phyloP scores from a whole-genome alignment of 2,888 invertebrate species.

The Cremastinae sp. region DNA sequence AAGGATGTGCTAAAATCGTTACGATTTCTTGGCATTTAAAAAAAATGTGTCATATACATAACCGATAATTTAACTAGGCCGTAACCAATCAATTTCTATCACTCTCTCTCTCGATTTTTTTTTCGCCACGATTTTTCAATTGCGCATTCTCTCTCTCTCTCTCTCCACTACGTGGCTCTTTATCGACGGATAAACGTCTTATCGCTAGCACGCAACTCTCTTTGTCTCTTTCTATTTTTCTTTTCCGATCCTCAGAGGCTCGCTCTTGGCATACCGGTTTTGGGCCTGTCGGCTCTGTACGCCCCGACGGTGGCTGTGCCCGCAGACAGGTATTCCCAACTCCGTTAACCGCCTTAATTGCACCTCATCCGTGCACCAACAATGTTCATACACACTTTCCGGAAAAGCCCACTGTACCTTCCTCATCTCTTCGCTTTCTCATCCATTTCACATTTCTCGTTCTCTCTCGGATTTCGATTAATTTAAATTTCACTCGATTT shows the following conservation, averaged over 20 bases:
- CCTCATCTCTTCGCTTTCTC: no score
- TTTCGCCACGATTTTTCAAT: not conserved
- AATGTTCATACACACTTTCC: conserved; percentile 14
- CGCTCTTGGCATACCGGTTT: conserved; percentile 74
- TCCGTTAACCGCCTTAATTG: conserved; percentile 75
- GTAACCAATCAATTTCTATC: not conserved
- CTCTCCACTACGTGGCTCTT: conserved; percentile 35
- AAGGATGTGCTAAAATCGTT: no score
- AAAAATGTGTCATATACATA: no score
- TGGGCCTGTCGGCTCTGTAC: conserved; percentile 62
- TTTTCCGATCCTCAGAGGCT: not conserved
- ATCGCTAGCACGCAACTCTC: conserved; percentile 29
- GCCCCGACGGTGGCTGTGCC: conserved; percentile 54
- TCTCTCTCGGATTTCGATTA: no score
- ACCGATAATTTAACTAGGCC: no score
- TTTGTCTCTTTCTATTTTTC: not conserved
- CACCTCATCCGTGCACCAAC: conserved; percentile 60
- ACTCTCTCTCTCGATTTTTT: conserved; percentile 8
- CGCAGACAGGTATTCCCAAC: conserved; percentile 73
- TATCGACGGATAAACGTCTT: conserved; percentile 43
- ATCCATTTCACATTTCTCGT: no score
- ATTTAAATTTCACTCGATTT: no score
- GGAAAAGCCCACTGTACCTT: conserved; percentile 35
- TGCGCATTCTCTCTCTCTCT: conserved; percentile 17
- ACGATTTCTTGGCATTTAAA: no score